Evolutionary conservation across 1,140 invertebrate genomes (phyloP).

Genomic region (Sarcophaga bullata): DNA sequence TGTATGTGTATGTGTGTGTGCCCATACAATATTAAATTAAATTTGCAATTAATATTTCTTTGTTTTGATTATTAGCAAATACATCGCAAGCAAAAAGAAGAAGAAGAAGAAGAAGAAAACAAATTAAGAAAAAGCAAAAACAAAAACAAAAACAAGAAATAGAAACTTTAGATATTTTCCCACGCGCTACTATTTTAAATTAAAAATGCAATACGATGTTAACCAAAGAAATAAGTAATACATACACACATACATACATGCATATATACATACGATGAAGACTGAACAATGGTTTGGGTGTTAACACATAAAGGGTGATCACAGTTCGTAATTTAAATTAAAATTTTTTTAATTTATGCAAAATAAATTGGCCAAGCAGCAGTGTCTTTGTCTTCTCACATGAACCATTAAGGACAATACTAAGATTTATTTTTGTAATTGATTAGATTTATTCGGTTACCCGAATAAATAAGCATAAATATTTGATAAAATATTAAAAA

Average conservation of each 20-base stretch:
- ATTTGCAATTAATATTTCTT: slow-evolving; percentile 13
- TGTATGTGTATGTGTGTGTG: not conserved
- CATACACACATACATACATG: too few relatives aligned
- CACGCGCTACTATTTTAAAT: slow-evolving; percentile 21
- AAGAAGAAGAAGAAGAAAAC: too few relatives aligned
- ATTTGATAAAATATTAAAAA: too few relatives aligned
- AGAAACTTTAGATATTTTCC: slow-evolving; percentile 7
- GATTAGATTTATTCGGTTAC: too few relatives aligned
- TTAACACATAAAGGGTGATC: not conserved
- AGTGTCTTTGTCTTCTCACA: not conserved
- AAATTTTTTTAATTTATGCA: too few relatives aligned
- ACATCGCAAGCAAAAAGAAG: not conserved
- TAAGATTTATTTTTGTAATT: not conserved
- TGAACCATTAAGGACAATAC: too few relatives aligned
- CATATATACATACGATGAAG: not conserved
- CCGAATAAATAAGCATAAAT: too few relatives aligned
- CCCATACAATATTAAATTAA: not conserved
- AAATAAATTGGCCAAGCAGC: not conserved
- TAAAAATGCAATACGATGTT: slow-evolving; percentile 22
- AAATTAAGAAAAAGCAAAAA: too few relatives aligned
- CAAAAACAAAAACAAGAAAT: not conserved
- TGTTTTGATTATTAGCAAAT: not conserved
- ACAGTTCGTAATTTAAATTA: not conserved
- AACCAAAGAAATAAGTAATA: not conserved
- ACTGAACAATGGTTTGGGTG: not conserved